phyloP scores from a whole-genome alignment of 2,113 vertebrate species.

The Heptranchias perlo region DNA sequence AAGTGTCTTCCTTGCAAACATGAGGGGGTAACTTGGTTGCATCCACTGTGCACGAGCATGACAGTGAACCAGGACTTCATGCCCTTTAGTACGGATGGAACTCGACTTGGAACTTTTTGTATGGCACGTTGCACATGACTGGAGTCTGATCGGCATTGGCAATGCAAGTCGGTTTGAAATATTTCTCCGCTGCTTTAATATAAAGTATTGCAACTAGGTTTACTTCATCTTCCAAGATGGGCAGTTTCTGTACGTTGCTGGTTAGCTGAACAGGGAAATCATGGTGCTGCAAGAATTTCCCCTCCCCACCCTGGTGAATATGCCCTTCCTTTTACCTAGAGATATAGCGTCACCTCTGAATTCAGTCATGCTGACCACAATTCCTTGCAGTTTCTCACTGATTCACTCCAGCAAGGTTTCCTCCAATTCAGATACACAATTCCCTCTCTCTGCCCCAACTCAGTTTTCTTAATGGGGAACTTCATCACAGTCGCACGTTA shows the following conservation, averaged over 20 bases:
- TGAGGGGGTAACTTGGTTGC: background rate
- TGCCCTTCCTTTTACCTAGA: background rate
- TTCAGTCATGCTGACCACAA: background rate
- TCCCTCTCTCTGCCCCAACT: background rate
- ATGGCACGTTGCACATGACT: background rate
- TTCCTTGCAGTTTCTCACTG: background rate
- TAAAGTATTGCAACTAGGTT: background rate
- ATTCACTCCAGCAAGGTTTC: background rate
- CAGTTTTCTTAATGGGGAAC: background rate
- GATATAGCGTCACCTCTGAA: background rate
- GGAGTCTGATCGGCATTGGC: background rate
- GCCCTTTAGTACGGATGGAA: background rate
- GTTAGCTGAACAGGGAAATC: background rate
- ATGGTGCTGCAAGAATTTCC: background rate
- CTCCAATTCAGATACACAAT: background rate
- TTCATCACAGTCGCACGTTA: background rate
- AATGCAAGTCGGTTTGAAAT: background rate
- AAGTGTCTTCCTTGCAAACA: background rate
- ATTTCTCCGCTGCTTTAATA: background rate
- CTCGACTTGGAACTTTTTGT: background rate
- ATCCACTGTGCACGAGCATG: background rate
- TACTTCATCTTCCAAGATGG: background rate
- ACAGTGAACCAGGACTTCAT: background rate
- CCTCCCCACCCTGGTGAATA: background rate
- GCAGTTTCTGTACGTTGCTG: background rate